These are phyloP conservation scores for Arothron firmamentum DNA, from an alignment of 2,113 vertebrate species.

Conservation along the genomic window DNA sequence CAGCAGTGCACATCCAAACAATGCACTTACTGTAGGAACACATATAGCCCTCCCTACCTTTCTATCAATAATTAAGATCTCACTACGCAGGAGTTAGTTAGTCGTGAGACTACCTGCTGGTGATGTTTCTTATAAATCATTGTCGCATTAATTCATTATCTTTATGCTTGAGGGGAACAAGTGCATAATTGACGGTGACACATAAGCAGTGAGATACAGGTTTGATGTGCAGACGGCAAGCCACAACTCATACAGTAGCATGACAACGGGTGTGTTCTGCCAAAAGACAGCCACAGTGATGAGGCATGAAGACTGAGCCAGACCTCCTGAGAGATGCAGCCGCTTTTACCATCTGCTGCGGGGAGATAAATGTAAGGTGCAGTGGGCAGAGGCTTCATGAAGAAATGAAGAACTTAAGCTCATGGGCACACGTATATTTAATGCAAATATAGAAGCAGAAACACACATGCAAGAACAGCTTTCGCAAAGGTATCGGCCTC, in stretches of 20 bases:
- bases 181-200: constrained; percentile 14
- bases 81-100: background rate
- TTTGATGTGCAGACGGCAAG: constrained; percentile 31
- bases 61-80: constrained; percentile 1
- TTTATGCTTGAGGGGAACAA: constrained; percentile 15
- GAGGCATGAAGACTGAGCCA: constrained; percentile 50
- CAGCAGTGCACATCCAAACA: constrained; percentile 2
- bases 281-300: constrained; percentile 45
- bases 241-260: constrained; percentile 32
- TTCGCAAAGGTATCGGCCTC: constrained; percentile 10
- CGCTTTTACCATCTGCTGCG: constrained; percentile 55
- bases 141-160: background rate
- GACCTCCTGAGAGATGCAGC: constrained; percentile 41
- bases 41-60: background rate
- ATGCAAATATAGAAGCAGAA: background rate
- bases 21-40: background rate
- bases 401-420: constrained; percentile 19
- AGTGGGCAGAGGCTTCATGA: background rate
- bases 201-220: constrained; percentile 8
- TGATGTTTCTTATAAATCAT: constrained; percentile 8
- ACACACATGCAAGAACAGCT: background rate
- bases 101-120: constrained; percentile 3
- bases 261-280: constrained; percentile 28
- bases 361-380: background rate
- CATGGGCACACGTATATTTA: background rate